A percentile compares a stretch with the other conserved stretches of the same genome.
Evolutionary conservation across 2,888 invertebrate species (phyloP).

Genomic region (Escarpia spicata): DNA sequence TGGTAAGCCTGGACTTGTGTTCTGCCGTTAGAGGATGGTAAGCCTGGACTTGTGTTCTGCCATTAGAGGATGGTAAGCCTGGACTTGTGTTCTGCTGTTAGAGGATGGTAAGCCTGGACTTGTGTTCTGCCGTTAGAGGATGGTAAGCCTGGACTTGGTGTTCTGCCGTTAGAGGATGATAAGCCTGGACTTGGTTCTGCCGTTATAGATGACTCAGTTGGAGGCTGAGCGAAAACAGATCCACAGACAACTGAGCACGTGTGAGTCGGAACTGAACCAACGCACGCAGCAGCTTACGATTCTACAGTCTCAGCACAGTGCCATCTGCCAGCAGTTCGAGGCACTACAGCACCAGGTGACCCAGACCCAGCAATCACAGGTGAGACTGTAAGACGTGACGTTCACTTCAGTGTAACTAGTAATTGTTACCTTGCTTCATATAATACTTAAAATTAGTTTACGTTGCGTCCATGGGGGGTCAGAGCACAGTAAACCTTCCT

Average conservation of each 20-base stretch:
- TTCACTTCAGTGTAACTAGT: not conserved
- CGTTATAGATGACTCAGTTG: slow-evolving; percentile 37
- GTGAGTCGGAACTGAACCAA: not conserved
- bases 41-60: too few relatives aligned
- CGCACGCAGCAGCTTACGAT: slow-evolving; percentile 45
- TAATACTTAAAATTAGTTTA: too few relatives aligned
- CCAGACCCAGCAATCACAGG: not conserved
- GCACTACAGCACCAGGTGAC: slow-evolving; percentile 41
- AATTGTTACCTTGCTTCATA: too few relatives aligned
- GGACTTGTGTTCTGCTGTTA: too few relatives aligned
- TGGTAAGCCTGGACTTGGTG: not conserved
- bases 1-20: too few relatives aligned
- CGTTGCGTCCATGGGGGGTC: too few relatives aligned
- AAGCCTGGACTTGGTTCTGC: not conserved
- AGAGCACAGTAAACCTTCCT: too few relatives aligned
- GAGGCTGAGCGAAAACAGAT: slow-evolving; percentile 51
- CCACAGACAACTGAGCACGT: slow-evolving; percentile 48
- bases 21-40: too few relatives aligned
- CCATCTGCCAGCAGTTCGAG: slow-evolving; percentile 49
- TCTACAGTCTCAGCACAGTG: slow-evolving; percentile 50
- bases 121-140: too few relatives aligned
- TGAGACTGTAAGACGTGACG: not conserved
- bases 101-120: too few relatives aligned
- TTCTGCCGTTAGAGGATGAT: not conserved
- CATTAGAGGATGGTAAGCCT: too few relatives aligned